Conservation (phyloP, 2,113 vertebrate genomes). For the Lepus americanus region DNA sequence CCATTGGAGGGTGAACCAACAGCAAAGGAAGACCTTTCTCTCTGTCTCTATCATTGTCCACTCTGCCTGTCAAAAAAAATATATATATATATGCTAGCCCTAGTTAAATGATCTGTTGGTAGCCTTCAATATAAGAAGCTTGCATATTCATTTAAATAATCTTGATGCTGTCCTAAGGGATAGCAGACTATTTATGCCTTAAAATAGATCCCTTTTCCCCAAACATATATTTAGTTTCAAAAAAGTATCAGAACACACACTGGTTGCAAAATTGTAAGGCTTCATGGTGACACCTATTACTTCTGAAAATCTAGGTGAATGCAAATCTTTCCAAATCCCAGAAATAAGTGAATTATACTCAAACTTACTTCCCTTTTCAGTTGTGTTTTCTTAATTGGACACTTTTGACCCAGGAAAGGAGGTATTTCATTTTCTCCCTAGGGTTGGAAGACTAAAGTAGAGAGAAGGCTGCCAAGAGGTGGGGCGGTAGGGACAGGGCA, state of each 20-base stretch:
- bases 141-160: not conserved
- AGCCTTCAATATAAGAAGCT: not conserved
- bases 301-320: not conserved
- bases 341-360: not conserved
- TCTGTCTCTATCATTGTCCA: no score
- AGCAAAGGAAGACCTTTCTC: no score
- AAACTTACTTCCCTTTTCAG: not conserved
- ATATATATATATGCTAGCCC: not conserved
- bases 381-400: not conserved
- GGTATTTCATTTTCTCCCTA: not conserved
- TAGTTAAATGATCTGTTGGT: not conserved
- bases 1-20: no score
- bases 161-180: not conserved
- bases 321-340: constrained; percentile 2
- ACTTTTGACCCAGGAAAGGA: not conserved
- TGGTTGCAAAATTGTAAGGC: not conserved
- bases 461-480: not conserved
- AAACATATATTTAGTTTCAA: not conserved
- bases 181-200: not conserved
- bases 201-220: not conserved
- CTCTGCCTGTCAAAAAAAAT: not conserved
- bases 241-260: not conserved
- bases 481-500: no score
- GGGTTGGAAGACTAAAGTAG: not conserved
- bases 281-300: not conserved